These are phyloP conservation scores for Acanthopagrus latus DNA, from an alignment of 2,797 vertebrate genomes.

Conservation along the genomic window DNA sequence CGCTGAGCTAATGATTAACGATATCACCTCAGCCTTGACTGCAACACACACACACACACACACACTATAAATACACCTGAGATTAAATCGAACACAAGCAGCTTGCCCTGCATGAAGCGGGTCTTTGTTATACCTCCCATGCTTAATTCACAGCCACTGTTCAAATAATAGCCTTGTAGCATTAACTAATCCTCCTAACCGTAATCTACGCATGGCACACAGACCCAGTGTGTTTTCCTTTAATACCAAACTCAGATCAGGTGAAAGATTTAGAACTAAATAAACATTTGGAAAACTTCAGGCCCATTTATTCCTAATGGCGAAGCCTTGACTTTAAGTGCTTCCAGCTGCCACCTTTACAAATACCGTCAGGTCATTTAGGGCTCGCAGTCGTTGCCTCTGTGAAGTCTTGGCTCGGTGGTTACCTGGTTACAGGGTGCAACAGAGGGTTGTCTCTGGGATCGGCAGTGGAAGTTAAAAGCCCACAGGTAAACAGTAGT, in stretches of 20 bases:
- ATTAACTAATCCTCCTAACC: slow-evolving; percentile 20
- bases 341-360: slow-evolving; percentile 38
- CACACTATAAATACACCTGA: slow-evolving; percentile 74
- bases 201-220: neutral
- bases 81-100: slow-evolving; percentile 63
- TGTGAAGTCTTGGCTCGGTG: slow-evolving; percentile 49
- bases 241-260: slow-evolving; percentile 7
- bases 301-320: neutral
- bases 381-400: slow-evolving; percentile 26
- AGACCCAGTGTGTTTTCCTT: neutral
- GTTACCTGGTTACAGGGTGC: slow-evolving; percentile 77
- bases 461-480: slow-evolving; percentile 4
- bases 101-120: slow-evolving; percentile 49
- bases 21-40: slow-evolving; percentile 49
- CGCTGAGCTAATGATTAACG: slow-evolving; percentile 71
- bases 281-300: neutral
- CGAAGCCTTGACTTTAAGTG: slow-evolving; percentile 1
- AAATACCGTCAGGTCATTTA: slow-evolving; percentile 33
- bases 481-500: slow-evolving; percentile 14
- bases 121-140: slow-evolving; percentile 43
- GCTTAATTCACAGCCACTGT: slow-evolving; percentile 40
- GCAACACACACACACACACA: slow-evolving; percentile 36
- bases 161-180: slow-evolving; percentile 41
- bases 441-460: slow-evolving; percentile 59
- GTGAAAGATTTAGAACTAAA: neutral